Evolutionary conservation across 1,140 invertebrate species (phyloP), one percentile per base, ranked within the genome.

Genomic region (Sminthurides bifidus): DNA sequence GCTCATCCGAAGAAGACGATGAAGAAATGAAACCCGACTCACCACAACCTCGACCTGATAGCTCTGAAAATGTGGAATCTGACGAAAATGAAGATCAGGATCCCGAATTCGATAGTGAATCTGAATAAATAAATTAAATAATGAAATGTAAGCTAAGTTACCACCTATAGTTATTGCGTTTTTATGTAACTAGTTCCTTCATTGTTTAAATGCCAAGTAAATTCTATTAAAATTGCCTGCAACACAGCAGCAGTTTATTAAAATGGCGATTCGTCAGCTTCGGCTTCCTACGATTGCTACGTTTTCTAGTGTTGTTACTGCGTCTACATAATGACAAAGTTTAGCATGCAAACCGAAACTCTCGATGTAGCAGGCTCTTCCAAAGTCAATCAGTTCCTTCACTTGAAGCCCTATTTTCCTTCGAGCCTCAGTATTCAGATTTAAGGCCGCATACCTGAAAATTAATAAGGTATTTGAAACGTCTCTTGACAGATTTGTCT

Each of bases 341-440:
- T 12, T 19, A 0, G 52, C 29, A 19, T 50, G 37, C 0, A 55
- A n/a, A 3, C 56, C 56, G 14, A 17, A 48, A 1, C 23, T 50
- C 30, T 40, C 48, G 5, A 60, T 51, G n/a, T 30, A 57, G 1
- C 33, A 19, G 3, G 31, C 38, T 5, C 63, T 49, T 0, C 55
- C 52, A 24, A 41, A 29, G 40, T 64, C 63, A 5, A 64, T 27
- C 8, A 64, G 52, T 46, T 59, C 44, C 46, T 64, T 64, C 0
- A 49, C 59, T 12, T 53, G 8, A 12, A 45, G 10, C 1, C 63
- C 63, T 10, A 58, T 21, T 31, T 26, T 4, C n/a, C 56, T 31
- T 12, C 60, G 41, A 14, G 44, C 38, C 14, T 27, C 48, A 14
- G 21, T 43, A n/a, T 2, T 46, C 2, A 61, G 23, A 23, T 37